Evolutionary conservation across 2,113 vertebrate species (phyloP).

Genomic region (Amblyopsis rosae): DNA sequence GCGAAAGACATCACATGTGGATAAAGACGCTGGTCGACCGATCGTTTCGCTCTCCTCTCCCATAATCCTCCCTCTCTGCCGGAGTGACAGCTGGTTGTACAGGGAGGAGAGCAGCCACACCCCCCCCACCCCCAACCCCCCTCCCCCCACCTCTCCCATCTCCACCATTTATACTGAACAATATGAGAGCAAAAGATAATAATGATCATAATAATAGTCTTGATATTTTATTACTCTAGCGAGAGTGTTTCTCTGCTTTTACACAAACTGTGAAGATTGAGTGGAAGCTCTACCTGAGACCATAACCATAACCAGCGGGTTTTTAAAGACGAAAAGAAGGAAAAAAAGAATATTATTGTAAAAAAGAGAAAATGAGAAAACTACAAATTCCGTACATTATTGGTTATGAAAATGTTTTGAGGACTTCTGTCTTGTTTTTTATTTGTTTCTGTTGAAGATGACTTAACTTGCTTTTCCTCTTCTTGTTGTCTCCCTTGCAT

Average conservation of each 20-base stretch:
- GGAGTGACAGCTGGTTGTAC: conserved; percentile 47
- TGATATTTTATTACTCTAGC: conserved; percentile 97
- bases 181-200: conserved; percentile 82
- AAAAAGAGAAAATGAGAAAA: conserved; percentile 63
- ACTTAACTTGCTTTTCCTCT: conserved; percentile 75
- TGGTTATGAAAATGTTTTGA: conserved; percentile 88
- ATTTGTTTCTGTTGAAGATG: conserved; percentile 79
- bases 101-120: conserved; percentile 52
- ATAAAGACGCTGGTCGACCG: conserved; percentile 55
- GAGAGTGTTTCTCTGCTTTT: conserved; percentile 89
- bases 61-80: conserved; percentile 48
- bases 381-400: conserved; percentile 85
- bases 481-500: conserved; percentile 79
- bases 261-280: conserved; percentile 91
- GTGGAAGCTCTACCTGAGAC: conserved; percentile 87
- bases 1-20: conserved; percentile 43
- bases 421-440: conserved; percentile 78
- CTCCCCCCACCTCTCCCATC: conserved; percentile 61
- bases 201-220: conserved; percentile 78
- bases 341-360: conserved; percentile 22
- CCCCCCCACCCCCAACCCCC: conserved; percentile 62
- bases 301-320: conserved; percentile 86
- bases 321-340: conserved; percentile 84
- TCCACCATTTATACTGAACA: conserved; percentile 86
- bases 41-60: conserved; percentile 49